phyloP scores from a whole-genome alignment of 2,888 invertebrate species.

The Drosophila macrospina region DNA sequence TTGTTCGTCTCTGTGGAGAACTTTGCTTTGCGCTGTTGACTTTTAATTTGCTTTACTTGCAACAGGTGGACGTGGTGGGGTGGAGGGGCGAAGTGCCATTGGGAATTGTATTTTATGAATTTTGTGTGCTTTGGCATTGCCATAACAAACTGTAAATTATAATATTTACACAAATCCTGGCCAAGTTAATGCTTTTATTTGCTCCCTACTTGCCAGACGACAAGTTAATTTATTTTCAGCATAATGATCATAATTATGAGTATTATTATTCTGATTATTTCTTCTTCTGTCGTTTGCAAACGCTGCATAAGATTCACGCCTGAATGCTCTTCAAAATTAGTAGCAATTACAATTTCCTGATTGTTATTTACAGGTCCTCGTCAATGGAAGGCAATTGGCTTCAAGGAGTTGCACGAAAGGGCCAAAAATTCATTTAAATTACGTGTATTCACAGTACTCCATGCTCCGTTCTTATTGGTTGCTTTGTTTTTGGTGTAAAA shows the following conservation, averaged over 20 bases:
- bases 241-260: constrained; percentile 13
- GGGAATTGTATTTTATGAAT: constrained; percentile 30
- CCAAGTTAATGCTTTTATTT: constrained; percentile 38
- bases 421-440: constrained; percentile 23
- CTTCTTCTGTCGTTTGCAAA: constrained; percentile 16
- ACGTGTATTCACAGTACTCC: neutral
- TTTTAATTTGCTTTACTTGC: constrained; percentile 68
- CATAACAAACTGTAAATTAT: constrained; percentile 70
- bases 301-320: constrained; percentile 30
- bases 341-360: constrained; percentile 54
- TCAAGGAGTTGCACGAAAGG: constrained; percentile 15
- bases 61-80: constrained; percentile 50
- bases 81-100: constrained; percentile 6
- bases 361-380: constrained; percentile 51
- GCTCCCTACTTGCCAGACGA: constrained; percentile 56
- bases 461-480: neutral
- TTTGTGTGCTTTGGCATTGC: constrained; percentile 21
- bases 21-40: constrained; percentile 63
- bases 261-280: constrained; percentile 42
- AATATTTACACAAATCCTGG: constrained; percentile 55
- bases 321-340: constrained; percentile 47
- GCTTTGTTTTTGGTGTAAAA: neutral
- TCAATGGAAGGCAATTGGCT: constrained; percentile 15
- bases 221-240: constrained; percentile 64
- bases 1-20: constrained; percentile 25